phyloP scores from a whole-genome alignment of 2,888 invertebrate genomes.

The Andrena fulva region DNA sequence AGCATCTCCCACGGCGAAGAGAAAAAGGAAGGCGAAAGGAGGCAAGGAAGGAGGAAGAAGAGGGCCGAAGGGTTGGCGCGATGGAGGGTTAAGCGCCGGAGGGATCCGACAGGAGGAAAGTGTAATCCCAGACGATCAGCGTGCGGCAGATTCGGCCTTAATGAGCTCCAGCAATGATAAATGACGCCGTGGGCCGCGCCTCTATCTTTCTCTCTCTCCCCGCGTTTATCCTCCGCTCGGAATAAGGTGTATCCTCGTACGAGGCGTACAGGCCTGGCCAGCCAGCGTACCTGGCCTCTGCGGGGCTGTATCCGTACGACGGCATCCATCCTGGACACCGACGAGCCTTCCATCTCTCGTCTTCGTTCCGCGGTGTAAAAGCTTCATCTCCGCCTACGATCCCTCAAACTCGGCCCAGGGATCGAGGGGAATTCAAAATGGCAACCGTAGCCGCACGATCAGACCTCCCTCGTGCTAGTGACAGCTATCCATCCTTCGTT shows the following conservation, averaged over 20 bases:
- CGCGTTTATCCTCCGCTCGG: constrained; percentile 75
- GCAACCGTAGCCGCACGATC: constrained; percentile 66
- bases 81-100: constrained; percentile 70
- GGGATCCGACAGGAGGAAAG: constrained; percentile 70
- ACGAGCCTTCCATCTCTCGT: constrained; percentile 72
- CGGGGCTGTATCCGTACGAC: constrained; percentile 61
- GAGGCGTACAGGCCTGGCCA: constrained; percentile 43
- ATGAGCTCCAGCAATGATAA: constrained; percentile 86
- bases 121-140: constrained; percentile 82
- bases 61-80: constrained; percentile 51
- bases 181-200: constrained; percentile 85
- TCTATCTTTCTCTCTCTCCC: constrained; percentile 79
- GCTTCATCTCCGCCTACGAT: constrained; percentile 84
- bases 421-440: constrained; percentile 80
- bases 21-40: constrained; percentile 33
- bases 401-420: constrained; percentile 81
- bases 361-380: constrained; percentile 75
- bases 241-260: constrained; percentile 73
- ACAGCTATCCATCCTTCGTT: constrained; percentile 79
- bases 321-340: constrained; percentile 67
- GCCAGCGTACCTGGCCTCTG: constrained; percentile 64
- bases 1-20: not conserved
- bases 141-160: constrained; percentile 85
- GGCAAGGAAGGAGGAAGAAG: constrained; percentile 22
- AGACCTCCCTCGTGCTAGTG: constrained; percentile 75